Evolutionary conservation across 2,888 invertebrate species (phyloP).

Genomic region (Callyntrura guangdongensis): DNA sequence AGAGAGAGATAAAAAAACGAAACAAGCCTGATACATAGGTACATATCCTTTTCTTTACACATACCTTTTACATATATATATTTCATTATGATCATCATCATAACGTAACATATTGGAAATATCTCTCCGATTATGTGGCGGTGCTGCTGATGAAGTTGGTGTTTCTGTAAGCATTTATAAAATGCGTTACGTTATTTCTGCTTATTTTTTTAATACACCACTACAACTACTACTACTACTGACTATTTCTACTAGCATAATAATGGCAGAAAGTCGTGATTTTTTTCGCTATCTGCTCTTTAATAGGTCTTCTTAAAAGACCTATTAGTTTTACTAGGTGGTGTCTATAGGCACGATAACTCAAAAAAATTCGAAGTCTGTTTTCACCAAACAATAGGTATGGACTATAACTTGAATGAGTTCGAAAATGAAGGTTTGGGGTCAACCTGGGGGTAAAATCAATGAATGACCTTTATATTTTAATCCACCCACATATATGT

Average conservation of each 20-base stretch:
- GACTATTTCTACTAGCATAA: not conserved
- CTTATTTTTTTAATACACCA: not conserved
- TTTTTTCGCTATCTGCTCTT: slow-evolving; percentile 18
- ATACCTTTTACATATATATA: not conserved
- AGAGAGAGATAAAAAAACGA: slow-evolving; percentile 26
- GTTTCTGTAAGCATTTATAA: not conserved
- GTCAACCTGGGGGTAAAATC: too few relatives aligned
- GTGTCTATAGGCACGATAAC: too few relatives aligned
- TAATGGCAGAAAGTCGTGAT: slow-evolving; percentile 44
- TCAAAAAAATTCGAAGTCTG: too few relatives aligned
- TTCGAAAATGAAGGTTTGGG: too few relatives aligned
- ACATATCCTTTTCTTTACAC: not conserved
- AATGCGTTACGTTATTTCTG: not conserved
- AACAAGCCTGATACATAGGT: slow-evolving; percentile 13
- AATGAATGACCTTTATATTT: too few relatives aligned
- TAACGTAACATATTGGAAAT: slow-evolving; percentile 25
- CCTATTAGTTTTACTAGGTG: too few relatives aligned
- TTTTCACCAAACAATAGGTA: too few relatives aligned
- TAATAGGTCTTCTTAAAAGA: too few relatives aligned
- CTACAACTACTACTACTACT: not conserved
- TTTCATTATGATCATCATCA: slow-evolving; percentile 3
- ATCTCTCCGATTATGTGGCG: not conserved
- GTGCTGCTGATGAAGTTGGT: not conserved
- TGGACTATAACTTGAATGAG: too few relatives aligned
- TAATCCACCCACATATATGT: too few relatives aligned